These are phyloP conservation scores for Brachionus angularis DNA, from an alignment of 1,140 invertebrate genomes.

Conservation along the genomic window DNA sequence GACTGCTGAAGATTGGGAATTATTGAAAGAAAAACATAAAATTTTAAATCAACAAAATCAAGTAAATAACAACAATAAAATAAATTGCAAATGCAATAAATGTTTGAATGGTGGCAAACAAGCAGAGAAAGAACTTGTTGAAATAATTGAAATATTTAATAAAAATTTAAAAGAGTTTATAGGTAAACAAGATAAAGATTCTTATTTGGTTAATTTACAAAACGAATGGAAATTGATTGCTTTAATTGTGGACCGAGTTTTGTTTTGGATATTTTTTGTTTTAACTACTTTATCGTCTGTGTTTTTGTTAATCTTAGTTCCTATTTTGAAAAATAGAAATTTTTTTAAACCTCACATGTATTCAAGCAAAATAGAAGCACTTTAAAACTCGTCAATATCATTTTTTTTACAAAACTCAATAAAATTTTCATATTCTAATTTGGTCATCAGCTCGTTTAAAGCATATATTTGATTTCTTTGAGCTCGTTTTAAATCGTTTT, in stretches of 20 bases:
- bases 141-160: background rate
- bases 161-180: conserved; percentile 37
- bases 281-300: conserved; percentile 43
- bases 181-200: conserved; percentile 24
- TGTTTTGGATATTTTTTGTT: conserved; percentile 45
- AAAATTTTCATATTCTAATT: conserved; percentile 41
- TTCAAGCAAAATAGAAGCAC: background rate
- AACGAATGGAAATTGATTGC: conserved; percentile 53
- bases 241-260: conserved; percentile 46
- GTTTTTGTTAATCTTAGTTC: conserved; percentile 43
- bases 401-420: conserved; percentile 9
- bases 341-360: background rate
- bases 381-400: no score
- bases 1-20: no score
- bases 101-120: no score
- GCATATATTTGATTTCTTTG: conserved; percentile 28
- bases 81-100: no score
- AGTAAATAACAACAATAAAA: no score
- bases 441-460: conserved; percentile 19
- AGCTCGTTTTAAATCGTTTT: conserved; percentile 5
- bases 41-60: no score
- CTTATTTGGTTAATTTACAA: conserved; percentile 46
- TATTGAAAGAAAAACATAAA: no score
- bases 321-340: conserved; percentile 44
- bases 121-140: conserved; percentile 9